Percentiles rank a stretch among this genome's conserved stretches.
Conservation (phyloP, 2,797 vertebrate genomes). For the Gadopsis bispinosus region DNA sequence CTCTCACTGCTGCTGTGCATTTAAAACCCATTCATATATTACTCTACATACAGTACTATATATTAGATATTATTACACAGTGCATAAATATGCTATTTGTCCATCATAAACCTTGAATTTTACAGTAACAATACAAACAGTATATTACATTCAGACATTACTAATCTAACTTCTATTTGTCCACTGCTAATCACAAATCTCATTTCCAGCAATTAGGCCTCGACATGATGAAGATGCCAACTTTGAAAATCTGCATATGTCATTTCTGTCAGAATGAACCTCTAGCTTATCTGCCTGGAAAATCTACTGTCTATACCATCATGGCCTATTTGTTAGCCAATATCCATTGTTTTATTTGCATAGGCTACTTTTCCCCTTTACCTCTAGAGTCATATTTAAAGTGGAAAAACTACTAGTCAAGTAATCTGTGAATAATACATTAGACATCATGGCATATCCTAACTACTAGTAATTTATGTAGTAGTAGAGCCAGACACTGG, state of each 20-base stretch:
- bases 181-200: conserved; percentile 11
- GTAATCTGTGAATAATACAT: conserved; percentile 76
- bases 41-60: background rate
- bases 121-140: background rate
- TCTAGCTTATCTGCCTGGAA: conserved; percentile 44
- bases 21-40: background rate
- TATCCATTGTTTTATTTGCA: conserved; percentile 61
- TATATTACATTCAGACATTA: background rate
- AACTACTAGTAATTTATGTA: conserved; percentile 70
- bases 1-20: background rate
- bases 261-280: conserved; percentile 49
- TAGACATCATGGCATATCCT: conserved; percentile 54
- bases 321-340: conserved; percentile 61
- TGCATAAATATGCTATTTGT: background rate
- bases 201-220: conserved; percentile 47
- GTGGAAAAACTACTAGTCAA: conserved; percentile 60
- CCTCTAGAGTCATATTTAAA: conserved; percentile 60
- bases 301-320: conserved; percentile 29
- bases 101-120: background rate
- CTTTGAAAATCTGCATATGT: background rate
- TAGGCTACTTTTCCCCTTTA: conserved; percentile 37
- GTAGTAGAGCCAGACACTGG: conserved; percentile 44
- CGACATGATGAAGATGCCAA: conserved; percentile 25
- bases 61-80: background rate
- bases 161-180: conserved; percentile 4